phyloP scores from a whole-genome alignment of 1,140 invertebrate species.

The Bombus balteatus region DNA sequence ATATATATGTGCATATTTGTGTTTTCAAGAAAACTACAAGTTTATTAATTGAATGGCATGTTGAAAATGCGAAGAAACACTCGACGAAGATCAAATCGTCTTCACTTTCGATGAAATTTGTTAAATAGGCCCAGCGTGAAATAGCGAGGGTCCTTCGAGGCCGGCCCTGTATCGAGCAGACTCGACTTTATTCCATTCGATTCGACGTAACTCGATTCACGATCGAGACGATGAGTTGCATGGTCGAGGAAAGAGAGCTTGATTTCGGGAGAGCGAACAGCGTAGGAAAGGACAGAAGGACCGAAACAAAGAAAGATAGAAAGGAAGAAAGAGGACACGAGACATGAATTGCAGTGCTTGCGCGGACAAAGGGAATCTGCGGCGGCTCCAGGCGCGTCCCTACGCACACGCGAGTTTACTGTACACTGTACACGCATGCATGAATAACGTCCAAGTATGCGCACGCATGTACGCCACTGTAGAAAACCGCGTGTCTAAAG shows the following conservation, averaged over 20 bases:
- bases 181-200: slow-evolving; percentile 43
- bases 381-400: slow-evolving; percentile 73
- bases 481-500: slow-evolving; percentile 69
- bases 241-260: slow-evolving; percentile 35
- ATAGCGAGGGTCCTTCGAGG: slow-evolving; percentile 25
- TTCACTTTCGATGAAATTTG: background rate
- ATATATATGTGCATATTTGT: background rate
- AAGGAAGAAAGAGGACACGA: slow-evolving; percentile 43
- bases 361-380: slow-evolving; percentile 78
- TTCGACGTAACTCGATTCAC: slow-evolving; percentile 34
- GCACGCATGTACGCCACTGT: slow-evolving; percentile 38
- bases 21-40: background rate
- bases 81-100: slow-evolving; percentile 44
- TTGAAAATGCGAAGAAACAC: slow-evolving; percentile 30
- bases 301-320: slow-evolving; percentile 17
- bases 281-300: background rate
- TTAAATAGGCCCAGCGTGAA: slow-evolving; percentile 33
- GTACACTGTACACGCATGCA: background rate
- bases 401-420: slow-evolving; percentile 28
- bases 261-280: slow-evolving; percentile 39
- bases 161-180: slow-evolving; percentile 51
- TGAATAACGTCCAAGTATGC: slow-evolving; percentile 4
- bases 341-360: slow-evolving; percentile 67
- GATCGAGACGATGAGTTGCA: background rate
- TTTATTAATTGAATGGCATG: slow-evolving; percentile 37